These are phyloP conservation scores for Anableps anableps DNA, from an alignment of 2,797 vertebrate genomes.

Conservation along the genomic window DNA sequence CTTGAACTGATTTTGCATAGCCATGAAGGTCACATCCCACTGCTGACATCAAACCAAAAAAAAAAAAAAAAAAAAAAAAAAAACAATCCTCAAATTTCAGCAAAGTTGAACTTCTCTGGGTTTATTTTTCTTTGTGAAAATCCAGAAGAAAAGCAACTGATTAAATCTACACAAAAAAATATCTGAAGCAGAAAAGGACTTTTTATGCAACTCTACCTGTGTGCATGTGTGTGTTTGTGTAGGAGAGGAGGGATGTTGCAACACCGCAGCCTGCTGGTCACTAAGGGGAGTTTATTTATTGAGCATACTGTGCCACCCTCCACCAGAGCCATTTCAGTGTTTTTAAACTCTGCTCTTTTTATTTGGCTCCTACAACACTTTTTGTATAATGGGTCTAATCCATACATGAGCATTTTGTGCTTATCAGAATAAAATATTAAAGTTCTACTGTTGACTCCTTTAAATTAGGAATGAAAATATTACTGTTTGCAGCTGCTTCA, in stretches of 20 bases:
- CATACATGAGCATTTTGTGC: neutral
- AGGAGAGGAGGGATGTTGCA: conserved; percentile 52
- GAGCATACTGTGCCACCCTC: conserved; percentile 24
- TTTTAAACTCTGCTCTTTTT: neutral
- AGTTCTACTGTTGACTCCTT: neutral
- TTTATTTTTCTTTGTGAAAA: neutral
- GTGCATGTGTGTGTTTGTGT: neutral
- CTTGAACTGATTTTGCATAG: neutral
- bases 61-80: too few species aligned
- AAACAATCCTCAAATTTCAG: neutral
- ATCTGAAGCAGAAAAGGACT: conserved; percentile 14
- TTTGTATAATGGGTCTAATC: neutral
- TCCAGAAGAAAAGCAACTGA: conserved; percentile 15
- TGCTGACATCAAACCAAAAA: neutral
- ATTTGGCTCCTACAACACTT: neutral
- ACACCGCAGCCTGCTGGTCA: conserved; percentile 82
- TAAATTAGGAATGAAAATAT: neutral
- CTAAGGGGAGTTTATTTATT: conserved; percentile 10
- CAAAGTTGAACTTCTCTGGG: neutral
- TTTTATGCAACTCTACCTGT: neutral
- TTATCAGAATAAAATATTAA: neutral
- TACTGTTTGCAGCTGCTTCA: neutral
- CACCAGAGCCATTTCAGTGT: conserved; percentile 47
- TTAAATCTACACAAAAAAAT: conserved; percentile 45
- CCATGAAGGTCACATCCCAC: neutral